These are phyloP conservation scores for Misgurnus mizolepis DNA, from an alignment of 2,113 vertebrate species.

Conservation along the genomic window DNA sequence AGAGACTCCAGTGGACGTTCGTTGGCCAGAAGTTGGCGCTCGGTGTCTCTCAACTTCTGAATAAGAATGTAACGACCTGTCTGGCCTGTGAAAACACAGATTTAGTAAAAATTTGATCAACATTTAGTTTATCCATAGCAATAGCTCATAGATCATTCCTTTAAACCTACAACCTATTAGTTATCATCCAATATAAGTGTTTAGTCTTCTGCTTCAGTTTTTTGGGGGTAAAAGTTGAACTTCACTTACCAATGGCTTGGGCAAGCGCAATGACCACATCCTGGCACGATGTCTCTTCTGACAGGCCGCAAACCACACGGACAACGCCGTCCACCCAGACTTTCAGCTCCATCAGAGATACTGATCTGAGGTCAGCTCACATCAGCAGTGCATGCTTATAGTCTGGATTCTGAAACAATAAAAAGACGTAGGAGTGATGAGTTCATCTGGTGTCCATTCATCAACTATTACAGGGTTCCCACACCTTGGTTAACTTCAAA, in stretches of 20 bases:
- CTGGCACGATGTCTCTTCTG: conserved; percentile 93
- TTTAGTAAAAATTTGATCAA: too few species aligned
- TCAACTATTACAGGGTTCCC: too few species aligned
- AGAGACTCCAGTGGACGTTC: conserved; percentile 88
- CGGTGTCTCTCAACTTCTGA: conserved; percentile 90
- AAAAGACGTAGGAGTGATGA: not conserved
- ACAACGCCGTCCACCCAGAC: conserved; percentile 98
- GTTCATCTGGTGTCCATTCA: not conserved
- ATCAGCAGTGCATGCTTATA: conserved; percentile 52
- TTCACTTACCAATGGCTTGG: conserved; percentile 89
- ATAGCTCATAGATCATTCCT: not conserved
- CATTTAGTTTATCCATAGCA: not conserved
- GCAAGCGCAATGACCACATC: conserved; percentile 97
- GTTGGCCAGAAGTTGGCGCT: conserved; percentile 89
- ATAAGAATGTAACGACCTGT: conserved; percentile 95
- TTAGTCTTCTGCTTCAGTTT: too few species aligned
- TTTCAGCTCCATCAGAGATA: conserved; percentile 90
- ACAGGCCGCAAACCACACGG: conserved; percentile 93
- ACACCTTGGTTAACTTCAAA: too few species aligned
- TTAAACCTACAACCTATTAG: not conserved
- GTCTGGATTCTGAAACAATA: conserved; percentile 36
- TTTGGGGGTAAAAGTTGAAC: not conserved
- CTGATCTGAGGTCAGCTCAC: conserved; percentile 56
- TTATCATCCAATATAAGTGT: not conserved
- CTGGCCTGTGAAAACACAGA: conserved; percentile 78